These are phyloP conservation scores for Chrysina gloriosa DNA, from an alignment of 2,888 invertebrate species.

Conservation along the genomic window DNA sequence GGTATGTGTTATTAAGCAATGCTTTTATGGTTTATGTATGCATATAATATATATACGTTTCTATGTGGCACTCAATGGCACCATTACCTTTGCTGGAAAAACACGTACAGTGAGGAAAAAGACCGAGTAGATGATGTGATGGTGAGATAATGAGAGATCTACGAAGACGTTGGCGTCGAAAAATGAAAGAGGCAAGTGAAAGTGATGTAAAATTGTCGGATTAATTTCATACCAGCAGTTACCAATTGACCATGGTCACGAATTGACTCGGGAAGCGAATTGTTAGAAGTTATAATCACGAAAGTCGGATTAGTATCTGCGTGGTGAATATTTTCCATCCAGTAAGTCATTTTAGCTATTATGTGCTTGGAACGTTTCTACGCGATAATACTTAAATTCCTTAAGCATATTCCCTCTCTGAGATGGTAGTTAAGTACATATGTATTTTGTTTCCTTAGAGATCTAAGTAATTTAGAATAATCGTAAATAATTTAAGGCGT, in stretches of 20 bases:
- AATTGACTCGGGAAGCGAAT: constrained; percentile 7
- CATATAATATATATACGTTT: neutral
- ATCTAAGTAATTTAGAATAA: too few relatives aligned
- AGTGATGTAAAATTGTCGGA: constrained; percentile 19
- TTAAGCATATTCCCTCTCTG: too few relatives aligned
- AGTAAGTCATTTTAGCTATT: too few relatives aligned
- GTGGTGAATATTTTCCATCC: neutral
- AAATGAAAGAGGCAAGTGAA: constrained; percentile 29
- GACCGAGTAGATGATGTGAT: neutral
- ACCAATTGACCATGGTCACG: constrained; percentile 34
- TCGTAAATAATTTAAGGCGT: too few relatives aligned
- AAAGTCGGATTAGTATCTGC: neutral
- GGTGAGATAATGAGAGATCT: neutral
- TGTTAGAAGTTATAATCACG: neutral
- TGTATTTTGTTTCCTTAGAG: too few relatives aligned
- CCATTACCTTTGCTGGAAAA: neutral
- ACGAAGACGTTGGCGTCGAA: neutral
- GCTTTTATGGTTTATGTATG: neutral
- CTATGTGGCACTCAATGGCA: too few relatives aligned
- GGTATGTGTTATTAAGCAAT: constrained; percentile 14
- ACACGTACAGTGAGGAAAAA: neutral
- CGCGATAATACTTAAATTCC: too few relatives aligned
- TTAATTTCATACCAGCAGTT: constrained; percentile 16
- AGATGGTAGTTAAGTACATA: too few relatives aligned
- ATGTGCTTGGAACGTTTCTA: too few relatives aligned